These are phyloP conservation scores for Cloeon dipterum DNA, from an alignment of 2,888 invertebrate species.

Conservation along the genomic window DNA sequence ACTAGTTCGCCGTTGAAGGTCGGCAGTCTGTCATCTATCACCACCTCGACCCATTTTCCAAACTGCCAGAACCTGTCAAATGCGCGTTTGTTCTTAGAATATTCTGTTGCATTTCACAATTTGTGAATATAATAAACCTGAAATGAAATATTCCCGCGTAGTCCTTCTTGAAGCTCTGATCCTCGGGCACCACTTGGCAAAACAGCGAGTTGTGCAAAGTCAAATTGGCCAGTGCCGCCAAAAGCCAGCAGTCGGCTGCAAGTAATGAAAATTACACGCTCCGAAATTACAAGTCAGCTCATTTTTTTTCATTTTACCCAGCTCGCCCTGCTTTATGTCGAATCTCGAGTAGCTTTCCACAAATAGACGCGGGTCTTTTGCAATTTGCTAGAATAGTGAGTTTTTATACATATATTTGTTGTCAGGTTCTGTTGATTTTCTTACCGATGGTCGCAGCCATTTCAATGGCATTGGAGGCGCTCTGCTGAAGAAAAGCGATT, in stretches of 20 bases:
- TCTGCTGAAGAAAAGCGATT: too few species aligned
- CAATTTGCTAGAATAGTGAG: too few species aligned
- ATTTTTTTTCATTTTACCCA: constrained; percentile 16
- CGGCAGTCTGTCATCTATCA: constrained; percentile 29
- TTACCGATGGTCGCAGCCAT: too few species aligned
- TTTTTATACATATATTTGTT: too few species aligned
- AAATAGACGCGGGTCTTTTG: constrained; percentile 27
- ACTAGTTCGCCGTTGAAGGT: constrained; percentile 23
- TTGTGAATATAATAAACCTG: constrained; percentile 10
- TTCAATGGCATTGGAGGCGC: too few species aligned
- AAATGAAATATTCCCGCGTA: constrained; percentile 27
- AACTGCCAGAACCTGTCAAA: constrained; percentile 26
- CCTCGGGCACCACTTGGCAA: constrained; percentile 27
- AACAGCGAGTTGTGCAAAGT: constrained; percentile 25
- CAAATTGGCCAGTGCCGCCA: constrained; percentile 27
- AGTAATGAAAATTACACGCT: background rate
- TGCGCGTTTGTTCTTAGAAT: too few species aligned
- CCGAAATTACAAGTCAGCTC: background rate
- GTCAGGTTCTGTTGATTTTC: too few species aligned
- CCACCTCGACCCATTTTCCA: constrained; percentile 27
- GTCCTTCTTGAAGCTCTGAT: constrained; percentile 25
- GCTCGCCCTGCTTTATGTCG: constrained; percentile 31
- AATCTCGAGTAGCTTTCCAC: constrained; percentile 28
- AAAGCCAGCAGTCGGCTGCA: constrained; percentile 28
- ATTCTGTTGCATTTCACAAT: too few species aligned